Percentiles rank a stretch among this genome's conserved stretches.
These are phyloP conservation scores for Exocentrus adspersus DNA, from an alignment of 2,888 invertebrate genomes.

Conservation along the genomic window DNA sequence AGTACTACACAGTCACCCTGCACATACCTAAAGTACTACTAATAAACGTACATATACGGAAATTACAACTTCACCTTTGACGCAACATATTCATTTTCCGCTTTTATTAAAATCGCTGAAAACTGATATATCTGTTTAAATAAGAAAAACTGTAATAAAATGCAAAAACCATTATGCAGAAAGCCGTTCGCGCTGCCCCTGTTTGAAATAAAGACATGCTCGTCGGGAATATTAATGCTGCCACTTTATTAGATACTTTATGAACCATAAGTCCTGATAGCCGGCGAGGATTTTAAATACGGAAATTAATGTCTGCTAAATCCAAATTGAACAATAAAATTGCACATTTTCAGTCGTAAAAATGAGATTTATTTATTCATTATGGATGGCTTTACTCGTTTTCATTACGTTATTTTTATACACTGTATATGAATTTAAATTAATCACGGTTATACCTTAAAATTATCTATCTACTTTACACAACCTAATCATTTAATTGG, in stretches of 20 bases:
- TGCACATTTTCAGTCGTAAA: constrained; percentile 39
- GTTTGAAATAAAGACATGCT: constrained; percentile 22
- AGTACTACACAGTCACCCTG: not conserved
- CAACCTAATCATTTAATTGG: no score
- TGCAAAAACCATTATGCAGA: constrained; percentile 22
- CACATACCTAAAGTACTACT: not conserved
- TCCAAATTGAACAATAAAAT: constrained; percentile 43
- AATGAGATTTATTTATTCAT: constrained; percentile 50
- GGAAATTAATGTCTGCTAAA: constrained; percentile 42
- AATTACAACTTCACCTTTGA: constrained; percentile 7
- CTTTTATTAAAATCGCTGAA: constrained; percentile 20
- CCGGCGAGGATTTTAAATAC: constrained; percentile 42
- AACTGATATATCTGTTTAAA: constrained; percentile 24
- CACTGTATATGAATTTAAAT: constrained; percentile 5
- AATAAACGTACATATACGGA: constrained; percentile 3
- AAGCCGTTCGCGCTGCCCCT: not conserved
- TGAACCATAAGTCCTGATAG: constrained; percentile 46
- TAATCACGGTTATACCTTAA: no score
- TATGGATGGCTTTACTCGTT: constrained; percentile 40
- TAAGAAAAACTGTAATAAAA: constrained; percentile 29
- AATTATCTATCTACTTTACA: no score
- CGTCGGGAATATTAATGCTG: constrained; percentile 41
- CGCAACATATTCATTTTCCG: constrained; percentile 14
- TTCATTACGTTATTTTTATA: constrained; percentile 43
- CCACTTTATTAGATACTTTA: constrained; percentile 50